Conservation (phyloP, 1,140 invertebrate species). For the Temnothorax nylanderi region DNA sequence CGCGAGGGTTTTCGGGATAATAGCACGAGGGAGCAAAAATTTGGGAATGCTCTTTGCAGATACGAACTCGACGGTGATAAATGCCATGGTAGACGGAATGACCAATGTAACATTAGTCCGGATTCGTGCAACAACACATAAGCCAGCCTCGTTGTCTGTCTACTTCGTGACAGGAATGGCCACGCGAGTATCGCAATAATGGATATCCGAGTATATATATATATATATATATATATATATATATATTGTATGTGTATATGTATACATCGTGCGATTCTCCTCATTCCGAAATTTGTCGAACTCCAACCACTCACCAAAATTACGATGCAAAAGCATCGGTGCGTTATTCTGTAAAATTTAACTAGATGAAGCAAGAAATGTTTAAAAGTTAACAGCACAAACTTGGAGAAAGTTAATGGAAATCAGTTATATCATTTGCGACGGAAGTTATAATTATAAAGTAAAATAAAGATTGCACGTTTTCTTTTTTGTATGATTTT, state of each 20-base stretch:
- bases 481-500: not conserved
- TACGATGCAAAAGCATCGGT: not conserved
- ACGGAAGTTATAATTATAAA: constrained; percentile 7
- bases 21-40: not conserved
- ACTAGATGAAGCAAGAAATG: not conserved
- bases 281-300: constrained; percentile 17
- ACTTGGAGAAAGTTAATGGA: not conserved
- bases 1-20: not conserved
- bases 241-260: not conserved
- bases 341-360: not conserved
- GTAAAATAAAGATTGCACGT: not conserved
- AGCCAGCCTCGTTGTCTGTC: constrained; percentile 52
- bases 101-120: constrained; percentile 62
- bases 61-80: constrained; percentile 30
- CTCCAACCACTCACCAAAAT: not conserved
- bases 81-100: constrained; percentile 40
- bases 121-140: constrained; percentile 52
- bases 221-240: no score
- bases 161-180: constrained; percentile 52
- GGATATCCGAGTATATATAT: constrained; percentile 6
- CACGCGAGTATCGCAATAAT: constrained; percentile 63
- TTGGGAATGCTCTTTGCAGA: no score
- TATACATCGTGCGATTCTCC: not conserved
- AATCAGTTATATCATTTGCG: constrained; percentile 1
- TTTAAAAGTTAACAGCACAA: not conserved